Evolutionary conservation across 2,797 vertebrate genomes (phyloP), one percentile per base, ranked within the genome.

Genomic region (Rhynchotus rufescens): DNA sequence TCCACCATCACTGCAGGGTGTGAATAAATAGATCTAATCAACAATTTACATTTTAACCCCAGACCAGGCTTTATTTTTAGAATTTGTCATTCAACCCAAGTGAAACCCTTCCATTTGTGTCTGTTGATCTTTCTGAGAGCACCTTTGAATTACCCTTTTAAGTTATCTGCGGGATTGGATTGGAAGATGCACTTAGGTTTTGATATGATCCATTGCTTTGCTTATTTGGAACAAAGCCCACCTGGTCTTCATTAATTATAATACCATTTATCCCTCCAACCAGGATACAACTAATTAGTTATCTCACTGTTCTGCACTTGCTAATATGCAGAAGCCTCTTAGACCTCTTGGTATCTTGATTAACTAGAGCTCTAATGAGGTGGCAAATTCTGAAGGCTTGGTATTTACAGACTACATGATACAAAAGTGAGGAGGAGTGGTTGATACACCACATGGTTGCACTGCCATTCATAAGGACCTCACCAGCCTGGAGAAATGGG

Each of bases 1-100:
- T 89, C 49, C 64, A 38, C 91, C 51, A 7, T n/a, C 89, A n/a
- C 91, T 92, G 88, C 51, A 1, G 92, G 88, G 42, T 84, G 88
- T 77, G 86, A 95, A 91, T 94, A 94, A 95, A 91, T 88, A 82
- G 68, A 83, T 66, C 83, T 84, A 65, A 90, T 86, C 86, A 86
- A 66, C 91, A 59, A 68, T 86, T 92, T 93, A 34, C 88, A 88
- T 86, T 88, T 89, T 86, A 89, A 90, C 88, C 80, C 45, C 28
- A 21, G 72, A 88, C 51, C 72, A 59, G 72, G 49, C 23, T 88
- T 86, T 93, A 96, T 92, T 96, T 95, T 93, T 91, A 84, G 89
- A 20, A 28, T 64, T 68, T 79, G 78, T 76, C 36, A 8, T 47
- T 79, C 78, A 76, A 44, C 77, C 76, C 47, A 21, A 83, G 85